phyloP scores from a whole-genome alignment of 37 sponge, comb jelly and placozoan genomes.

The Amphimedon queenslandica region DNA sequence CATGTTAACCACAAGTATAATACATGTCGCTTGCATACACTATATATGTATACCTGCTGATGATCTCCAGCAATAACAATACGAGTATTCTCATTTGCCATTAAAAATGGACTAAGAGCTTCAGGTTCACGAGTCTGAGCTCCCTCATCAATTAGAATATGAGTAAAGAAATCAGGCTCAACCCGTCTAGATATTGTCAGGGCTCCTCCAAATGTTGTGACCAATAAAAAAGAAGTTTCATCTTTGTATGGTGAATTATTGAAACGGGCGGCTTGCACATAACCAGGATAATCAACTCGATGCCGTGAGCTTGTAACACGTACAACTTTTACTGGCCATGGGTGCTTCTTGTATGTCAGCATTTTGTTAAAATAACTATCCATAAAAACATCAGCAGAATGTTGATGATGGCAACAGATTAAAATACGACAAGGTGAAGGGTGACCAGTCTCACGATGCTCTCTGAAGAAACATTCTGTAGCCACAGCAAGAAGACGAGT shows the following conservation, averaged over 20 bases:
- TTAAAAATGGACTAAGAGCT: constrained; percentile 14
- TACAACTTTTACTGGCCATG: neutral
- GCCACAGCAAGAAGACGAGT: constrained; percentile 45
- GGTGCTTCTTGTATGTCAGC: neutral
- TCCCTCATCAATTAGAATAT: constrained; percentile 58
- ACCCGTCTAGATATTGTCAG: neutral
- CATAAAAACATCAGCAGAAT: constrained; percentile 45
- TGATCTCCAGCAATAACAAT: constrained; percentile 47
- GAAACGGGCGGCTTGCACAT: neutral
- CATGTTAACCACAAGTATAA: neutral
- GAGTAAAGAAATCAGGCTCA: constrained; percentile 14
- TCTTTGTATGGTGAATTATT: neutral
- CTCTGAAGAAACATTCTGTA: constrained; percentile 3
- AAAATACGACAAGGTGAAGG: constrained; percentile 28
- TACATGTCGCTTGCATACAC: neutral
- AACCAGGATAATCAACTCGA: neutral
- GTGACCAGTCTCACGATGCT: neutral
- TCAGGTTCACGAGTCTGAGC: constrained; percentile 53
- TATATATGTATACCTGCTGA: constrained; percentile 41
- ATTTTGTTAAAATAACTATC: constrained; percentile 13
- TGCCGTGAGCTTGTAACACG: neutral
- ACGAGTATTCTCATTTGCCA: constrained; percentile 10
- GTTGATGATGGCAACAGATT: constrained; percentile 31
- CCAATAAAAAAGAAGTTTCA: constrained; percentile 1
- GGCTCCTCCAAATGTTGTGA: constrained; percentile 49